These are phyloP conservation scores for Drosophila lacertosa DNA, from an alignment of 1,140 invertebrate species.

Conservation along the genomic window DNA sequence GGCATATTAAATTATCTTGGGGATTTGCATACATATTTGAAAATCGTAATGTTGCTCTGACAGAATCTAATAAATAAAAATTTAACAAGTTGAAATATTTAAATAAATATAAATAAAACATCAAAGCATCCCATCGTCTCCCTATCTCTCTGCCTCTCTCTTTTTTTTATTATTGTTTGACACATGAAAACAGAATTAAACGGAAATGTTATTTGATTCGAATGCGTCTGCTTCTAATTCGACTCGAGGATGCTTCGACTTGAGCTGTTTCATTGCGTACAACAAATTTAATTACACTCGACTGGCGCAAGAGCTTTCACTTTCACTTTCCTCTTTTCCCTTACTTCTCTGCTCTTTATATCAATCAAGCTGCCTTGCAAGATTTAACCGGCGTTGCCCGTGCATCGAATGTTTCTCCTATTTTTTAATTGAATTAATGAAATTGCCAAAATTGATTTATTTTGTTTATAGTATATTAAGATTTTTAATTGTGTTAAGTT, in stretches of 20 bases:
- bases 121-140: not conserved
- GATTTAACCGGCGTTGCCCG: too few relatives aligned
- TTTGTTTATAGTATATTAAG: too few relatives aligned
- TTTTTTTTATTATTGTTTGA: not conserved
- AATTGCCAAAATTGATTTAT: too few relatives aligned
- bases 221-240: constrained; percentile 27
- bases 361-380: not conserved
- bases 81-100: constrained; percentile 19
- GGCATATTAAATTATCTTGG: constrained; percentile 39
- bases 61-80: not conserved
- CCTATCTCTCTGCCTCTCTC: not conserved
- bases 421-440: too few relatives aligned
- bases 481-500: too few relatives aligned
- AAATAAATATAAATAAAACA: constrained; percentile 14
- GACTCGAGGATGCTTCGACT: constrained; percentile 12
- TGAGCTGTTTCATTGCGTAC: constrained; percentile 26
- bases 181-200: constrained; percentile 13
- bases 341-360: too few relatives aligned
- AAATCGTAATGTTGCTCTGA: not conserved
- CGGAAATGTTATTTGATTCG: constrained; percentile 28
- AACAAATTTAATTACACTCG: constrained; percentile 36
- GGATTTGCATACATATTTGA: constrained; percentile 11
- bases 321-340: not conserved
- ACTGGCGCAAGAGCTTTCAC: constrained; percentile 2
- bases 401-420: too few relatives aligned